Conservation (phyloP, 2,797 vertebrate genomes). For the Sparus aurata region DNA sequence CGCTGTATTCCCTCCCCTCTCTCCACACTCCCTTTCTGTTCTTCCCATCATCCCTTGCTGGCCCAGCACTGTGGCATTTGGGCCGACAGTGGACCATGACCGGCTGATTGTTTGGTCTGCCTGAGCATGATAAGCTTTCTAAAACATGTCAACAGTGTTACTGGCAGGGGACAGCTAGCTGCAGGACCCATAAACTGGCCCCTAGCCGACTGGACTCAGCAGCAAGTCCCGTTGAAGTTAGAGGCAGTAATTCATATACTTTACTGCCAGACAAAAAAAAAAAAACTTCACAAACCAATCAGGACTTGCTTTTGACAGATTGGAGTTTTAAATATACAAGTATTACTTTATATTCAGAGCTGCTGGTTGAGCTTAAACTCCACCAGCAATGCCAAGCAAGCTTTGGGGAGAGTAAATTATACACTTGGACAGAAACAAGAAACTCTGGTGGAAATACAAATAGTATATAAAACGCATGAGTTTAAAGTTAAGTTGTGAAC, state of each 20-base stretch:
- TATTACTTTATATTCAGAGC: slow-evolving; percentile 5
- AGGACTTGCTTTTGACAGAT: slow-evolving; percentile 5
- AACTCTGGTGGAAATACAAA: background rate
- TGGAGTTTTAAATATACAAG: slow-evolving; percentile 25
- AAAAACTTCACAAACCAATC: background rate
- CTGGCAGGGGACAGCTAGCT: slow-evolving; percentile 40
- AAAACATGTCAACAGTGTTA: slow-evolving; percentile 52
- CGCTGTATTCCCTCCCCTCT: no score
- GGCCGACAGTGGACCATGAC: slow-evolving; percentile 35
- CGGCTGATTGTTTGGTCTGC: slow-evolving; percentile 50
- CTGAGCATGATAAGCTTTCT: slow-evolving; percentile 60
- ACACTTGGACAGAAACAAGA: background rate
- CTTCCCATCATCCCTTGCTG: slow-evolving; percentile 17
- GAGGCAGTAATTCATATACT: slow-evolving; percentile 30
- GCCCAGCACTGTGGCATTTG: slow-evolving; percentile 46
- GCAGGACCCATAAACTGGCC: slow-evolving; percentile 27
- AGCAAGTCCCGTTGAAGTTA: slow-evolving; percentile 38
- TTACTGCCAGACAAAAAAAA: background rate
- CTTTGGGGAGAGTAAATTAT: slow-evolving; percentile 1
- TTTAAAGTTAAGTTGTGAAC: background rate
- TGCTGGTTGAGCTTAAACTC: slow-evolving; percentile 45
- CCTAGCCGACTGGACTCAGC: slow-evolving; percentile 20
- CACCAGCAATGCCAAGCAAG: background rate
- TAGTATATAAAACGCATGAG: background rate
- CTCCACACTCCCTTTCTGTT: background rate